phyloP scores from a whole-genome alignment of 2,797 vertebrate species.

The Odontamblyopus lacepedii region DNA sequence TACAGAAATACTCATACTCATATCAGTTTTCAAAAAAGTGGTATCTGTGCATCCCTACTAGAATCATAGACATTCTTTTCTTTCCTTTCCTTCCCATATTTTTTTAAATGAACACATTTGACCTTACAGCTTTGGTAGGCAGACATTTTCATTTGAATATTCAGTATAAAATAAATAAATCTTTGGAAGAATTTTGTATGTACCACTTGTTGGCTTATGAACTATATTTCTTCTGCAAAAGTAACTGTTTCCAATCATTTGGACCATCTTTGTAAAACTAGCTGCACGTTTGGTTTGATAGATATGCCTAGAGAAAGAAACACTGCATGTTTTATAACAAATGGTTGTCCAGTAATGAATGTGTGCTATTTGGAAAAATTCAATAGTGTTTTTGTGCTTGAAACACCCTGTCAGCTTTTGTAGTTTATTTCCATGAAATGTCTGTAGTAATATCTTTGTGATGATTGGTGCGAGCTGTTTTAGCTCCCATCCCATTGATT shows the following conservation, averaged over 20 bases:
- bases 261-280: too few species aligned
- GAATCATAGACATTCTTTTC: too few species aligned
- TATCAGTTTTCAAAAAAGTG: too few species aligned
- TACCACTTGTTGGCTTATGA: not conserved
- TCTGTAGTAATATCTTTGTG: conserved; percentile 13
- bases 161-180: too few species aligned
- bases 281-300: not conserved
- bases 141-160: too few species aligned
- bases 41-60: too few species aligned
- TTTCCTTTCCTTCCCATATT: too few species aligned
- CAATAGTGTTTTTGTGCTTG: conserved; percentile 12
- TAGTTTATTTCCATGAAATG: conserved; percentile 31
- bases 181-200: too few species aligned
- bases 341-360: not conserved
- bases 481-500: conserved; percentile 15
- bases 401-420: conserved; percentile 2
- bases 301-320: not conserved
- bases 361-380: not conserved
- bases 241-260: not conserved
- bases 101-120: too few species aligned
- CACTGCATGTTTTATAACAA: not conserved
- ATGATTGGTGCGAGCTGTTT: conserved; percentile 4
- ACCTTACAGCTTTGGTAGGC: too few species aligned
- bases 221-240: not conserved
- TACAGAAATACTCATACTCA: too few species aligned